Conservation (phyloP, 2,113 vertebrate species). For the Chitala chitala region DNA sequence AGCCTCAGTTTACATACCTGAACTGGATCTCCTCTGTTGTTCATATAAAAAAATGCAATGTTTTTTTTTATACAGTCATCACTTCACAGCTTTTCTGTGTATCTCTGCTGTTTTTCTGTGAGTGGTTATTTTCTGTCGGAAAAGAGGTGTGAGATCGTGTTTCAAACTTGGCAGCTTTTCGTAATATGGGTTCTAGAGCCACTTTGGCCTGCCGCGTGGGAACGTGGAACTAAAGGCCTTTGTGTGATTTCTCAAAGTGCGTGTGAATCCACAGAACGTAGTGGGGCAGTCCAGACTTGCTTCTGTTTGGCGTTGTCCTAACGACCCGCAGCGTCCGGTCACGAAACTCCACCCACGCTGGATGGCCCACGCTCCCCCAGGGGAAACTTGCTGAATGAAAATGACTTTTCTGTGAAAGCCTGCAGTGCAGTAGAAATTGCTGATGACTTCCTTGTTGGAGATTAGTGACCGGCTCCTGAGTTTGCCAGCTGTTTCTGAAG, state of each 20-base stretch:
- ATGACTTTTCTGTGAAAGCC: not conserved
- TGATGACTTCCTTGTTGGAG: slow-evolving; percentile 10
- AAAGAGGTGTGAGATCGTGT: not conserved
- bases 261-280: too few relatives aligned
- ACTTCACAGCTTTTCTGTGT: not conserved
- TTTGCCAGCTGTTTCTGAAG: not conserved
- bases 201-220: not conserved
- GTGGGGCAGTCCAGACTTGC: not conserved
- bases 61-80: not conserved
- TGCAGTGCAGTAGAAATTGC: not conserved
- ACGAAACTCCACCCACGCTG: not conserved
- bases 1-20: too few relatives aligned
- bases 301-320: not conserved
- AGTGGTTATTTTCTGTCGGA: not conserved
- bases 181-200: not conserved
- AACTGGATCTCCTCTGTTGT: not conserved
- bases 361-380: not conserved
- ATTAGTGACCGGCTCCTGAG: not conserved
- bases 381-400: not conserved
- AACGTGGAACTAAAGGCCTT: not conserved
- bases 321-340: not conserved
- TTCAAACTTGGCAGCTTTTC: not conserved
- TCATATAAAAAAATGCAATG: not conserved
- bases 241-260: not conserved
- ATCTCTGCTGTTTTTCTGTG: not conserved